Base-by-base conservation (phyloP, 2,113 vertebrate species). In the Larimichthys crocea region DNA sequence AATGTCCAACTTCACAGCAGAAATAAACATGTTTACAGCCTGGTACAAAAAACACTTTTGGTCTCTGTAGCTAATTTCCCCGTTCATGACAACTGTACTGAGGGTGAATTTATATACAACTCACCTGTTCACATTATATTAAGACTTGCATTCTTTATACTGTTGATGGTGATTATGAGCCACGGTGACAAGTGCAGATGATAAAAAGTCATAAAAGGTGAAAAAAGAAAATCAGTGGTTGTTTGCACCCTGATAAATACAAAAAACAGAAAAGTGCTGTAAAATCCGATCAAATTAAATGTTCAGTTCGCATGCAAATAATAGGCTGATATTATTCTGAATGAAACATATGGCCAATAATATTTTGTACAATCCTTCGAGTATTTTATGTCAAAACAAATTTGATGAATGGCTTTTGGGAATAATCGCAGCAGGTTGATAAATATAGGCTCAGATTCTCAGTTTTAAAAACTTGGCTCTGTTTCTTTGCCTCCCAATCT, bases 401-500 rank as follows among this genome's bases (percentile, higher is more conserved):
- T 35, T 35, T 35, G 31, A 35, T 73, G 12, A 72, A 24, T 0
- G 0, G 49, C 20, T 63, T 35, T 20, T 61, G 0, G 3, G 66
- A 61, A 40, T 14, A 17, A 17, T 50, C 6, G 31, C 31, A 35
- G 31, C 31, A 35, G 31, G 31, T 71, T 74, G 62, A 57, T 82
- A 69, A 83, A 84, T 67, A 52, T 2, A 0, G 75, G 46, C 67
- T 60, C 40, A 55, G 56, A 53, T 68, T 24, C 24, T 73, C 14
- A 0, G 3, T 35, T 78, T 48, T 11, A 57, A 20, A 44, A 42
- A 44, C 60, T 35, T 35, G 31, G 31, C 3, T 1, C 31, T 35
- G 31, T 35, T 76, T 83, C 22, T 80, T 63, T 68, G 42, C 67
- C 55, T 42, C 77, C 31, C 12, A 35, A 35, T 60, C 26, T 76